Base-by-base conservation (phyloP, 2,888 invertebrate species). In the Ceraclea dissimilis region DNA sequence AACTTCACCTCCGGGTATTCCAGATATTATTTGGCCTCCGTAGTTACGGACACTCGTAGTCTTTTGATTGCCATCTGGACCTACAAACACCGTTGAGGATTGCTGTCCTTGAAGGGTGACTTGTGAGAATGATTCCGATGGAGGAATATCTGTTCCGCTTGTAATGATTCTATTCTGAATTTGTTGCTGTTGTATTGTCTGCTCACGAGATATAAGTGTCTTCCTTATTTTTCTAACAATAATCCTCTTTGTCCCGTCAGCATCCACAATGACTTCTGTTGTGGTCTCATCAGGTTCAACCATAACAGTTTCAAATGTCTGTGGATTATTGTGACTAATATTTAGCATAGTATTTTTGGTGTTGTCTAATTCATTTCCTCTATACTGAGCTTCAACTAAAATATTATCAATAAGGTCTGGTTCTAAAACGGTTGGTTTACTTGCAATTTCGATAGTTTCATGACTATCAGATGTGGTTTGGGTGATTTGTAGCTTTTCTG, bases 251-350 rank as follows among this genome's bases (percentile, higher is more conserved):
- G 87, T 87, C 2, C 90, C 90, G 68, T 90, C 90, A 17, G 89
- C 82, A 65, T 88, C 89, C 1, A 86, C 81, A n/a, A 87, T 81
- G 2, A 90, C 86, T 71, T 88, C 87, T 0, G 90, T 90, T 0
- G 87, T 89, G 1, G 89, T 87, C 67, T 89, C 86, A 68, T 88
- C 89, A 0, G 90, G 90, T 68, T 90, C 89, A 1, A 87, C 82
- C 68, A 90, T 82, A 2, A 89, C 79, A 0, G 90, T 90, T 70
- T 90, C 90, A 66, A 90, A 90, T 0, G 88, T 81, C 64, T 88
- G 86, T 0, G 88, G 87, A 26, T 83, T 73, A 51, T 83, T 83
- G 66, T 87, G 88, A 8, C 83, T 78, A 33, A 90, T 86, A 64
- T 82, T 85, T 16, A 90, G 68, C 65, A 88, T 84, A 0, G 88